Evolutionary conservation across 2,113 vertebrate species (phyloP).

Genomic region (Varanus komodoensis): DNA sequence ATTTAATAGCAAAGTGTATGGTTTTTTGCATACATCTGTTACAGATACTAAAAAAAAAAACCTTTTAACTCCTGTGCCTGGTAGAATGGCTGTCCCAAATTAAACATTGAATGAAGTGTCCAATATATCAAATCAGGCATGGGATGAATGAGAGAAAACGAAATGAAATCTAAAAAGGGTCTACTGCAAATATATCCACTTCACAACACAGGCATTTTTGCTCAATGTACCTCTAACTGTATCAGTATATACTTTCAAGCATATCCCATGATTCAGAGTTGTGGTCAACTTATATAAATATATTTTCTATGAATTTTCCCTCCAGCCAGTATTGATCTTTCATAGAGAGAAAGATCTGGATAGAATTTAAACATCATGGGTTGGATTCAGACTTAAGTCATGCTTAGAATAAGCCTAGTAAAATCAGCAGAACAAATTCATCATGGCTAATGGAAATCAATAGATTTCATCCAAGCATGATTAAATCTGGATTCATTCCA

Average conservation of each 20-base stretch:
- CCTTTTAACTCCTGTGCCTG: slow-evolving; percentile 29
- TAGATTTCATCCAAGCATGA: background rate
- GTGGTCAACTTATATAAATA: background rate
- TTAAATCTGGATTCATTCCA: background rate
- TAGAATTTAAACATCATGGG: background rate
- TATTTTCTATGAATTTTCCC: background rate
- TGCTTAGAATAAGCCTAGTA: background rate
- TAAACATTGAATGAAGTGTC: background rate
- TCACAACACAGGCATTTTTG: background rate
- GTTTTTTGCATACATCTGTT: slow-evolving; percentile 41
- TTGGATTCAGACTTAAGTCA: background rate
- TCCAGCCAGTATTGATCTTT: background rate
- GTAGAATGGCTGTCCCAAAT: slow-evolving; percentile 22
- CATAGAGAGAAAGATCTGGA: background rate
- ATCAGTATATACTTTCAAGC: background rate
- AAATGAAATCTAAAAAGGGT: rapidly evolving
- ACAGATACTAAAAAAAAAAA: slow-evolving; percentile 22
- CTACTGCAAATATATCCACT: background rate
- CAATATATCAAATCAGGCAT: background rate
- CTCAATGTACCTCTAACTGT: background rate
- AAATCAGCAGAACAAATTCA: background rate
- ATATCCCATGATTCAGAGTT: background rate
- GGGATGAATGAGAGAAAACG: background rate
- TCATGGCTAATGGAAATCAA: background rate
- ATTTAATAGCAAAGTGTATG: slow-evolving; percentile 43